Evolutionary conservation across 2,113 vertebrate species (phyloP).

Genomic region (Pangasianodon hypophthalmus): DNA sequence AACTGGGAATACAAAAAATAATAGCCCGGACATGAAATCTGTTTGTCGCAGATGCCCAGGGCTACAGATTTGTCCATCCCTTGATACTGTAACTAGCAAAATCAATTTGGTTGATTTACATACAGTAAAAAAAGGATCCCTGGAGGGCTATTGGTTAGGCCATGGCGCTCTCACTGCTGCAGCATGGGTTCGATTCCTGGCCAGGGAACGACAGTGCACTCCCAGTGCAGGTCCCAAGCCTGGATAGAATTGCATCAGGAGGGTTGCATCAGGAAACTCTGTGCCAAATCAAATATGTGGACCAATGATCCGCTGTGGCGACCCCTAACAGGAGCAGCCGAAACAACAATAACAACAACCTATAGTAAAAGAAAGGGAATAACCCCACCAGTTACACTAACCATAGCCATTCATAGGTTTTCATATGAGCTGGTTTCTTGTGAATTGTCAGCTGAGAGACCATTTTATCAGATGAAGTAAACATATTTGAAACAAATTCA

Average conservation of each 20-base stretch:
- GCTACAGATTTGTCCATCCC: background rate
- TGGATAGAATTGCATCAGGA: too few relatives aligned
- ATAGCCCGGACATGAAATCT: background rate
- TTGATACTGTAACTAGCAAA: background rate
- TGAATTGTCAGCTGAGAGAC: background rate
- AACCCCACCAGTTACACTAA: background rate
- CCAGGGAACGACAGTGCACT: too few relatives aligned
- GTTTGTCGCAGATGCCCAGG: background rate
- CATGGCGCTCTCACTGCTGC: too few relatives aligned
- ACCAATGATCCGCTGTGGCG: too few relatives aligned
- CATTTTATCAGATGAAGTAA: background rate
- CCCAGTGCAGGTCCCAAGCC: too few relatives aligned
- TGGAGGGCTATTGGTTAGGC: too few relatives aligned
- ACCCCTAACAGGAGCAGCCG: too few relatives aligned
- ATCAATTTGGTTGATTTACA: conserved; percentile 2
- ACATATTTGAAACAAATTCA: background rate
- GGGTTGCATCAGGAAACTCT: too few relatives aligned
- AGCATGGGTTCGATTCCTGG: too few relatives aligned
- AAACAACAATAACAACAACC: background rate
- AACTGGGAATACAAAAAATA: background rate
- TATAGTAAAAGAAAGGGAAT: too few relatives aligned
- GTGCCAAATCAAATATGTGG: too few relatives aligned
- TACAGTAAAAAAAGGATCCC: background rate
- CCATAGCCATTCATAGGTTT: background rate
- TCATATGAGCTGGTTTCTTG: background rate